Base-by-base conservation (phyloP, 2,113 vertebrate genomes). In the Antigone vipio region DNA sequence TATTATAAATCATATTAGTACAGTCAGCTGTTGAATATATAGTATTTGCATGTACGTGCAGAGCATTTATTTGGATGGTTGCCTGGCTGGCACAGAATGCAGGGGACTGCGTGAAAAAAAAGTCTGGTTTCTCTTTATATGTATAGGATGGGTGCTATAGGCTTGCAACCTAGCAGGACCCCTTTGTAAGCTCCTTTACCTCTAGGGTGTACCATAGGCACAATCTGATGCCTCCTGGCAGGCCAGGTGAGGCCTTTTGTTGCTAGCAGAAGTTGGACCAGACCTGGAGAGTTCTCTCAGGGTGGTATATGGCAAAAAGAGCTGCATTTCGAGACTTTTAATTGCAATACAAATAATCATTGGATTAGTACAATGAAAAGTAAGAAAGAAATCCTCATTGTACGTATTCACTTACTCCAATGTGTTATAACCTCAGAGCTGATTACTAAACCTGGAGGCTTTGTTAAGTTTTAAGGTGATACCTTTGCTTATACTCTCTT, bases 1-100 rank as follows among this genome's bases (percentile, higher is more conserved):
- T 92, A 75, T 95, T 97, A 93, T 97, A 97, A 97, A 98, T 97
- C 96, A 96, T 58, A 27, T 47, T 93, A 92, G 94, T 91, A 9
- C 85, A 95, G 94, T 96, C 96, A 95, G 96, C 89, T 93, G 96
- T 94, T 97, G 91, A 92, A 42, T 73, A 85, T 74, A 81, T 50
- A 76, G 89, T 21, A 4, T 79, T 94, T 72, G 85, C 81, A 72
- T 88, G 85, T 91, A 97, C 71, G 49, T 97, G 95, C 94, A 68
- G 87, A 97, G 92, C 69, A 38, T 63, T 96, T 80, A 7, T 94
- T 93, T 98, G 95, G 97, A 88, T 80, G 67, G 49, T 27, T 95
- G 89, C 94, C 95, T 95, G 92, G 26, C 85, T 96, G 95, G 96
- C 92, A 96, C 75, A 60, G 91, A 71, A 60, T 0, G 1, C 29